These are phyloP conservation scores for Rhagoletis pomonella DNA, from an alignment of 1,140 invertebrate genomes.

Conservation along the genomic window DNA sequence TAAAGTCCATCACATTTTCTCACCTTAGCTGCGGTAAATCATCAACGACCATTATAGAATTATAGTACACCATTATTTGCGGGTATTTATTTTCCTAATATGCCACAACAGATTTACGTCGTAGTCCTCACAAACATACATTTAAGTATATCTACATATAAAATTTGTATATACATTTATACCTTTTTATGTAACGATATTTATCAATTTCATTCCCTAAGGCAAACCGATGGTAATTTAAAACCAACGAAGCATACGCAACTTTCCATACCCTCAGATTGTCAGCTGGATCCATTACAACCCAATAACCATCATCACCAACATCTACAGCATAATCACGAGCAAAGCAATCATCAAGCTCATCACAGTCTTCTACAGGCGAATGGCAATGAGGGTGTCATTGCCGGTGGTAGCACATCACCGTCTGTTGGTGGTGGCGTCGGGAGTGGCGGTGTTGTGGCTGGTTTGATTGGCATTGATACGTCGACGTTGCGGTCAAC, in stretches of 20 bases:
- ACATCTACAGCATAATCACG: slow-evolving; percentile 61
- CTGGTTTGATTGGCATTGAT: slow-evolving; percentile 60
- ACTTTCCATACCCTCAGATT: slow-evolving; percentile 71
- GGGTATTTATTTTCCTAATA: slow-evolving; percentile 32
- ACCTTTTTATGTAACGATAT: neutral
- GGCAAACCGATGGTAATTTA: slow-evolving; percentile 71
- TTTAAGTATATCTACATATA: neutral
- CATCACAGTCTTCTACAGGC: slow-evolving; percentile 71
- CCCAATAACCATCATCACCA: slow-evolving; percentile 64
- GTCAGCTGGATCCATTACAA: slow-evolving; percentile 72
- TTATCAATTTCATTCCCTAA: slow-evolving; percentile 59
- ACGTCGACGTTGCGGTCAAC: slow-evolving; percentile 67
- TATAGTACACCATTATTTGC: neutral
- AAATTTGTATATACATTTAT: neutral
- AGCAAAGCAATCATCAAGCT: slow-evolving; percentile 63
- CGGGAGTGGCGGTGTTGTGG: slow-evolving; percentile 53
- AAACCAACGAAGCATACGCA: slow-evolving; percentile 73
- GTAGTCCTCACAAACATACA: neutral
- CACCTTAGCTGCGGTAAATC: neutral
- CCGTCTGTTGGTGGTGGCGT: slow-evolving; percentile 39
- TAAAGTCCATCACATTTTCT: neutral
- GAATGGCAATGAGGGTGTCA: slow-evolving; percentile 58
- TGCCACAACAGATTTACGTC: neutral
- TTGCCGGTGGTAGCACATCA: slow-evolving; percentile 51
- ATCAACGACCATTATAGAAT: slow-evolving; percentile 29